phyloP scores from a whole-genome alignment of 2,888 invertebrate genomes.

The Caprella mutica region DNA sequence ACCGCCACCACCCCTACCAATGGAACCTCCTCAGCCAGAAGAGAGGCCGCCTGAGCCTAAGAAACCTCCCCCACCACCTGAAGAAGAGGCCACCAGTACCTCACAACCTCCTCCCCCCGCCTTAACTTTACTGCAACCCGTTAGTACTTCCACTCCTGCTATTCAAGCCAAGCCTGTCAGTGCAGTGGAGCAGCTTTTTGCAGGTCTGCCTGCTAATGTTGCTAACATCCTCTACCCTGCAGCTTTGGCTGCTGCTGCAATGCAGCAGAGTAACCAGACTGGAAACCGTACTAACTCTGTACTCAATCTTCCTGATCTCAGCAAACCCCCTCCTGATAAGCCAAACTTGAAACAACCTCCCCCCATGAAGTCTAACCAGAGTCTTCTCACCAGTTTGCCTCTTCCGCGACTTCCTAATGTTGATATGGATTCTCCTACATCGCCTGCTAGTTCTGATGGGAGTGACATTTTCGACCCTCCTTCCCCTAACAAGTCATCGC shows the following conservation, averaged over 20 bases:
- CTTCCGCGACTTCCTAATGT: slow-evolving; percentile 44
- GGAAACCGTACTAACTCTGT: not conserved
- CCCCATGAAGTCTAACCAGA: slow-evolving; percentile 32
- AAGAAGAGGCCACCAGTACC: slow-evolving; percentile 30
- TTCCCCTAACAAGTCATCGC: slow-evolving; percentile 34
- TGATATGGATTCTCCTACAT: slow-evolving; percentile 70
- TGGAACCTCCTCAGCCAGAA: slow-evolving; percentile 32
- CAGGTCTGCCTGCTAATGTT: slow-evolving; percentile 33
- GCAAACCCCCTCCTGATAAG: slow-evolving; percentile 29
- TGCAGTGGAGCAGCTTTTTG: slow-evolving; percentile 27
- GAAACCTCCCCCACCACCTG: slow-evolving; percentile 22
- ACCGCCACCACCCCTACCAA: slow-evolving; percentile 33
- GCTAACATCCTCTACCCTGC: slow-evolving; percentile 33
- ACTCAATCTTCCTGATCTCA: slow-evolving; percentile 31
- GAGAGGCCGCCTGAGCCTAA: slow-evolving; percentile 32
- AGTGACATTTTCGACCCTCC: slow-evolving; percentile 78
- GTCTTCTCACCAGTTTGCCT: slow-evolving; percentile 2
- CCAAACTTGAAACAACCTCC: slow-evolving; percentile 34
- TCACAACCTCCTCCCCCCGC: slow-evolving; percentile 10
- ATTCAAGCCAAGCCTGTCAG: slow-evolving; percentile 17
- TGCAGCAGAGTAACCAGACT: slow-evolving; percentile 7
- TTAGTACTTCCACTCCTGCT: slow-evolving; percentile 13
- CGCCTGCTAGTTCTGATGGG: slow-evolving; percentile 72
- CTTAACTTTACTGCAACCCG: slow-evolving; percentile 11
- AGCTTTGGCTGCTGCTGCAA: slow-evolving; percentile 28